phyloP scores from a whole-genome alignment of 2,888 invertebrate species.

The Anthophora plumipes region DNA sequence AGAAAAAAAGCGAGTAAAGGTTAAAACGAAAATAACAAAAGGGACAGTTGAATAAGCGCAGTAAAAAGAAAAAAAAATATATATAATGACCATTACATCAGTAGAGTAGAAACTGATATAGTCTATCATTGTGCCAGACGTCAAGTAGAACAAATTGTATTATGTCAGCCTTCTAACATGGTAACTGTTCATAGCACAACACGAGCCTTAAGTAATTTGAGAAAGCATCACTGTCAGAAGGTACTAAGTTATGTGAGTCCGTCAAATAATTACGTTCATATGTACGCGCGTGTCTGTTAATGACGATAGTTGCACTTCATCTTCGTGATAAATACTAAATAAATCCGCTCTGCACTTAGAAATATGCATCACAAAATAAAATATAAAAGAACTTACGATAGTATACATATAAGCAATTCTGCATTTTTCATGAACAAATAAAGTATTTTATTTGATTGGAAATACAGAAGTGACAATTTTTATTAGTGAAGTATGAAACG shows the following conservation, averaged over 20 bases:
- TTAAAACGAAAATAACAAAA: not conserved
- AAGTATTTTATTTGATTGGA: no score
- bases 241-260: conserved; percentile 2
- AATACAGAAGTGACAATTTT: no score
- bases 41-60: not conserved
- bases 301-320: not conserved
- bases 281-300: not conserved
- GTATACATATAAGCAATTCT: no score
- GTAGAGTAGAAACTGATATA: not conserved
- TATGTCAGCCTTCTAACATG: conserved; percentile 49
- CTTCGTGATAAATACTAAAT: not conserved
- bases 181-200: conserved; percentile 32
- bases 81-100: not conserved
- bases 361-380: not conserved
- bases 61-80: no score
- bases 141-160: conserved; percentile 60
- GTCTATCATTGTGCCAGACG: conserved; percentile 39
- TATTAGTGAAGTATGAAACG: no score
- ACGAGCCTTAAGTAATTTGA: conserved; percentile 6
- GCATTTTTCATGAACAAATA: no score
- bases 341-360: not conserved
- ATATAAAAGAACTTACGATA: not conserved
- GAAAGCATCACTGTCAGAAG: conserved; percentile 11
- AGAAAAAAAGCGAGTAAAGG: no score
- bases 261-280: conserved; percentile 21